Evolutionary conservation across 2,888 invertebrate genomes (phyloP).

Genomic region (Furcula furcula): DNA sequence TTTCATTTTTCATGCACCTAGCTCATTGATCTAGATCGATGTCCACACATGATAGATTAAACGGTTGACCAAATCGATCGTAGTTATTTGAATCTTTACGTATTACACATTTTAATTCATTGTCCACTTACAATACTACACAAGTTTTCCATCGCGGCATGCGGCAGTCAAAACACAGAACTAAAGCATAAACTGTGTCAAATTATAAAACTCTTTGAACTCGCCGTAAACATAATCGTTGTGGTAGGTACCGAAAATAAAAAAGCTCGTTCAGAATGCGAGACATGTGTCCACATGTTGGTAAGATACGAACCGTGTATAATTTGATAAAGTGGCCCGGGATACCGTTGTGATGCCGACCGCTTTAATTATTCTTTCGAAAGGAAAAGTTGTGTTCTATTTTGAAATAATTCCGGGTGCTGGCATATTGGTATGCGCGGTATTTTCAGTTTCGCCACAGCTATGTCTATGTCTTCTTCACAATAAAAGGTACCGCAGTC

Average conservation of each 20-base stretch:
- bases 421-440: constrained; percentile 10
- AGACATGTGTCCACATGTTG: constrained; percentile 74
- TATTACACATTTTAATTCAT: no score
- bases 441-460: background rate
- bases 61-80: no score
- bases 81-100: no score
- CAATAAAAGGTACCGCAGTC: no score
- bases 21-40: no score
- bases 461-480: background rate
- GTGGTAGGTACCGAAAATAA: constrained; percentile 62
- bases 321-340: constrained; percentile 62
- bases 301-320: constrained; percentile 67
- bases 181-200: constrained; percentile 72
- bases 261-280: constrained; percentile 61
- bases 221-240: constrained; percentile 62
- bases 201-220: constrained; percentile 76
- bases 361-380: constrained; percentile 37
- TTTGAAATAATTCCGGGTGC: constrained; percentile 34
- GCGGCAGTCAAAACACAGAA: constrained; percentile 52
- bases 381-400: constrained; percentile 34
- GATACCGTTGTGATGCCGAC: constrained; percentile 24
- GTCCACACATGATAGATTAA: no score
- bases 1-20: no score
- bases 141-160: constrained; percentile 44
- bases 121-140: constrained; percentile 33